Evolutionary conservation across 2,113 vertebrate genomes (phyloP).

Genomic region (Calidris pugnax): DNA sequence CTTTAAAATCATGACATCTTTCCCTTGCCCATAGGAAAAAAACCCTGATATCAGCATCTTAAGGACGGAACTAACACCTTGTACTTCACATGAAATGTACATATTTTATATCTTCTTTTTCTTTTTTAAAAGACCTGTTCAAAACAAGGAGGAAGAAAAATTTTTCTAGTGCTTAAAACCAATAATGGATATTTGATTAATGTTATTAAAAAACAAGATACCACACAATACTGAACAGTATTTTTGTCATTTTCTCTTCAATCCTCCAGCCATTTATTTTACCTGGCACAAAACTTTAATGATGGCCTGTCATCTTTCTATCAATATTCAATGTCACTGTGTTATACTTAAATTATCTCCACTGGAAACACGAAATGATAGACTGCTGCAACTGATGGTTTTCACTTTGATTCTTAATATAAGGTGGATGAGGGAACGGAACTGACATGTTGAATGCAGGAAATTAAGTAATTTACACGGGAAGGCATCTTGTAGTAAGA

Average conservation of each 20-base stretch:
- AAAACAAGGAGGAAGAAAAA: slow-evolving; percentile 39
- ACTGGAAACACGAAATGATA: slow-evolving; percentile 68
- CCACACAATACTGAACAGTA: background rate
- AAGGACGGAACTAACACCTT: slow-evolving; percentile 12
- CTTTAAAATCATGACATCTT: slow-evolving; percentile 41
- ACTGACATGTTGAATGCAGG: background rate
- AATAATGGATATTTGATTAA: slow-evolving; percentile 64
- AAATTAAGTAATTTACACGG: slow-evolving; percentile 58
- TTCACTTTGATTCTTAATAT: slow-evolving; percentile 47
- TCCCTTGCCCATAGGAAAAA: slow-evolving; percentile 6
- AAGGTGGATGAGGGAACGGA: background rate
- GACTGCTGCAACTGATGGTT: slow-evolving; percentile 39
- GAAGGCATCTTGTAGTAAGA: slow-evolving; percentile 44
- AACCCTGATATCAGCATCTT: background rate
- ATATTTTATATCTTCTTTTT: slow-evolving; percentile 6
- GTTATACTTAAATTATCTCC: slow-evolving; percentile 70
- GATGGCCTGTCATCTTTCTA: slow-evolving; percentile 68
- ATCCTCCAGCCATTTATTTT: slow-evolving; percentile 54
- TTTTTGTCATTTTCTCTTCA: slow-evolving; percentile 60
- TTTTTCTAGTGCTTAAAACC: slow-evolving; percentile 54
- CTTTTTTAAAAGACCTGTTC: background rate
- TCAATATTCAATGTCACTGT: slow-evolving; percentile 65
- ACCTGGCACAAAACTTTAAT: slow-evolving; percentile 64
- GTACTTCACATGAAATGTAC: background rate
- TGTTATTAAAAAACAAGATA: slow-evolving; percentile 64